A percentile compares a stretch with the other conserved stretches of the same genome.
These are phyloP conservation scores for Lateolabrax maculatus DNA, from an alignment of 2,797 vertebrate species.

Conservation along the genomic window DNA sequence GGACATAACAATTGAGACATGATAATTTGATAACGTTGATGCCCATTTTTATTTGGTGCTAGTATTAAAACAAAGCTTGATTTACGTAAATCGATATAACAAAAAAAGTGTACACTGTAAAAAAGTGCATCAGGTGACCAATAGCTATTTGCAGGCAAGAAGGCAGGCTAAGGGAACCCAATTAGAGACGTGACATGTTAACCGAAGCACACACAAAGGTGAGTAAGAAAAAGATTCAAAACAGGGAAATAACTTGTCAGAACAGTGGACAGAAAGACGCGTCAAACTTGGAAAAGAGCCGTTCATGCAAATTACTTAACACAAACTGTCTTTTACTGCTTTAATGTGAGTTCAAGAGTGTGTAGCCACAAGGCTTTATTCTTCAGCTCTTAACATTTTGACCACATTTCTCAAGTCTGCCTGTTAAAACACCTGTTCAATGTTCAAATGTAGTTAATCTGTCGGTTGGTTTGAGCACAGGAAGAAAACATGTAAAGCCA, in stretches of 20 bases:
- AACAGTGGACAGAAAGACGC: slow-evolving; percentile 3
- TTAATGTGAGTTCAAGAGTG: not conserved
- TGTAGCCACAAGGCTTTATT: not conserved
- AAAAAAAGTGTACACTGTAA: not conserved
- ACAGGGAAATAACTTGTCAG: not conserved
- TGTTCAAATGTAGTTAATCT: not conserved
- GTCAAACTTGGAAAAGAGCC: not conserved
- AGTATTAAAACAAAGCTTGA: not conserved
- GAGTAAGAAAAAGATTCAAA: not conserved
- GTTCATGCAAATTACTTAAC: not conserved
- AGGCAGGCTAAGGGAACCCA: not conserved
- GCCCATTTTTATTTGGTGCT: not conserved
- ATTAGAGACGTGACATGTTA: not conserved
- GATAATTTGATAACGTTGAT: not conserved
- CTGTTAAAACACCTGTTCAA: not conserved
- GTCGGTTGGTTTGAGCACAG: not conserved
- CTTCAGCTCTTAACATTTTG: not conserved
- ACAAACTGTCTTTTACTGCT: not conserved
- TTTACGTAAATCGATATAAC: slow-evolving; percentile 2
- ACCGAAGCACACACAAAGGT: slow-evolving; percentile 1
- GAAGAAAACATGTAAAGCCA: not conserved
- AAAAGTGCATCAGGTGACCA: not conserved
- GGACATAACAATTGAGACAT: not conserved
- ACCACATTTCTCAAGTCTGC: not conserved
- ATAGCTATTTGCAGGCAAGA: not conserved